A percentile compares a stretch with the other conserved stretches of the same genome.
These are phyloP conservation scores for Parnassius orleans DNA, from an alignment of 2,888 invertebrate genomes.

Conservation along the genomic window DNA sequence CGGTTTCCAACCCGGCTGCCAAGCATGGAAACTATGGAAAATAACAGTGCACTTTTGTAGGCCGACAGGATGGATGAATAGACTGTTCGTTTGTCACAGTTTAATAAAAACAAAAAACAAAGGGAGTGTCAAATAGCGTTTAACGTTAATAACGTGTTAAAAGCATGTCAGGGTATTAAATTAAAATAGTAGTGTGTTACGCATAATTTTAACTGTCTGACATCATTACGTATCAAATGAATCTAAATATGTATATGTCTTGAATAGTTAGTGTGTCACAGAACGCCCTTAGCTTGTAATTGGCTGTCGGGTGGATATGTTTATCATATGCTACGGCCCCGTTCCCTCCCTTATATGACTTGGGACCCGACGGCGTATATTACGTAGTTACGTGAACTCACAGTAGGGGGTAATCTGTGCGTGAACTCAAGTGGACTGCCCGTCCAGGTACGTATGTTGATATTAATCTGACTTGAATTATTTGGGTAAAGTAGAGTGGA, in stretches of 20 bases:
- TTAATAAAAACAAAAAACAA: too few relatives aligned
- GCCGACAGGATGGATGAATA: too few relatives aligned
- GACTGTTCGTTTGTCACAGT: too few relatives aligned
- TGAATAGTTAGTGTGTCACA: constrained; percentile 18
- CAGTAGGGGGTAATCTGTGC: too few relatives aligned
- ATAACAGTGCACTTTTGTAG: too few relatives aligned
- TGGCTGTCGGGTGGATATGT: constrained; percentile 35
- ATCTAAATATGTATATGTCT: constrained; percentile 16
- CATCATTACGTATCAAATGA: constrained; percentile 1
- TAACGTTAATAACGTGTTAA: neutral
- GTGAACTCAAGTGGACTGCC: constrained; percentile 7
- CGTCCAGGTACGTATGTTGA: constrained; percentile 12
- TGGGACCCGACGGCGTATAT: constrained; percentile 18
- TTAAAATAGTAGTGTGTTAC: neutral
- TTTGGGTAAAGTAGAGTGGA: constrained; percentile 10
- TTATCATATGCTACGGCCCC: constrained; percentile 43
- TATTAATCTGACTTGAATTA: constrained; percentile 21
- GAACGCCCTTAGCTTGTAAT: constrained; percentile 30
- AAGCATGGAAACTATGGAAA: too few relatives aligned
- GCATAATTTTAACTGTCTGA: neutral
- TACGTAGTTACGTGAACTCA: constrained; percentile 10
- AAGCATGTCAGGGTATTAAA: neutral
- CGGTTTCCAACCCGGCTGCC: too few relatives aligned
- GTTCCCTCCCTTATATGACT: constrained; percentile 38
- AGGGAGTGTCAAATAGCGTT: too few relatives aligned